Base-by-base conservation (phyloP, 1,140 invertebrate genomes). In the Drosophila miranda region DNA sequence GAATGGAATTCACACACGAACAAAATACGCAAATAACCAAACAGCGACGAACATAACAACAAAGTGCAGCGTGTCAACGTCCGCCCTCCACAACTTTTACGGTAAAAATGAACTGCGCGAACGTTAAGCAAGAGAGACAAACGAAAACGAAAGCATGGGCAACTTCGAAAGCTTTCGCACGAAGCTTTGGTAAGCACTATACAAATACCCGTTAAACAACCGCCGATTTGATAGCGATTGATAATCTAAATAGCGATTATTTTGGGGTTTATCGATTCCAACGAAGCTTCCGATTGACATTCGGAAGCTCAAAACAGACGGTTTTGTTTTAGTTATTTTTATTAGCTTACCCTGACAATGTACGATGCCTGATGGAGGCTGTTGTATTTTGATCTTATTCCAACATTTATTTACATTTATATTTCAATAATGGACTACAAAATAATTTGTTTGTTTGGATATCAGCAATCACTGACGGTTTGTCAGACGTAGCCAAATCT, bases 1-100 rank as follows among this genome's bases (percentile, higher is more conserved):
- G 11, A 76, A 80, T 77, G 69, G 73, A 81, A 63, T 70, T 74
- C 69, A 81, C 81, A 84, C 73, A 86, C 76, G 67, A 76, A 61
- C 61, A 45, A 74, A 69, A 48, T 66, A 66, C 46, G 63, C 50
- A 16, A 69, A 19, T 38, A 70, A 79, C 38, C 56, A 70, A 79
- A 43, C 56, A 55, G 30, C 44, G n/a, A 30, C 41, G 45, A 68
- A 43, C 19, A 54, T 52, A 75, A 68, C 38, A 62, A 62, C 41
- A 62, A 66, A 38, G n/a, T 41, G 77, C 28, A 28, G 26, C 21
- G 60, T 48, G 28, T 13, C 28, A 21, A 74, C 76, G 80, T 79
- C 66, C 59, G 23, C 41, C 23, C 58, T 38, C 51, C 21, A 51
- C 34, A 49, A 57, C 57, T 50, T 72, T 59, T 67, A 67, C 48